Evolutionary conservation across 2,113 vertebrate species (phyloP), one percentile per base, ranked within the genome.

Genomic region (Neolamprologus cancellatus): DNA sequence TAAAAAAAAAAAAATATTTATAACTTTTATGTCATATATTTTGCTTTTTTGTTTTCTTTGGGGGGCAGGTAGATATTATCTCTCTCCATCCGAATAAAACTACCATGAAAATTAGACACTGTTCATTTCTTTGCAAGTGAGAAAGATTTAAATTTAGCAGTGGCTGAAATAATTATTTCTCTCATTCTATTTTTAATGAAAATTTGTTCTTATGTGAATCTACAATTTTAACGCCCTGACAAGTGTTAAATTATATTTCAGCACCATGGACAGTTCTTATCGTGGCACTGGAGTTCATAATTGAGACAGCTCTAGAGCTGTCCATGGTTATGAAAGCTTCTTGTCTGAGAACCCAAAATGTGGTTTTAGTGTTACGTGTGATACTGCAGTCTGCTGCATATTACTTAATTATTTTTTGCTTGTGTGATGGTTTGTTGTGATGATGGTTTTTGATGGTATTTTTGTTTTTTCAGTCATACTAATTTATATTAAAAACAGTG

Each of bases 221-320:
- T 15, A 64, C 3, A 3, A 8, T 5, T 53, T 57, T 7, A 84
- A 34, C 28, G 20, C 12, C 7, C n/a, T 25, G 13, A 50, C 5
- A 17, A 4, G 1, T 64, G 59, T 3, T 23, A 3, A 50, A 12
- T 55, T 36, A 13, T 39, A 53, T 82, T 88, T 93, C 88, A 91
- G 89, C 32, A 93, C 90, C 84, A 86, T 5, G 87, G 87, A 89
- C 61, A 92, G 90, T 44, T 89, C 52, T 7, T 11, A 34, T 50
- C 20, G 13, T 5, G 7, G 1, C 18, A 13, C 4, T 78, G 44
- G 7, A 25, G 32, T 14, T 32, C 14, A 30, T n/a, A 3, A 15
- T 9, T n/a, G 11, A 23, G 7, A 3, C 1, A 5, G 4, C 23
- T 74, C 7, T 46, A 11, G 81, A 54, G 48, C 81, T 87, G 82